These are phyloP conservation scores for Digitonthophagus gazella DNA, from an alignment of 2,888 invertebrate species.

Conservation along the genomic window DNA sequence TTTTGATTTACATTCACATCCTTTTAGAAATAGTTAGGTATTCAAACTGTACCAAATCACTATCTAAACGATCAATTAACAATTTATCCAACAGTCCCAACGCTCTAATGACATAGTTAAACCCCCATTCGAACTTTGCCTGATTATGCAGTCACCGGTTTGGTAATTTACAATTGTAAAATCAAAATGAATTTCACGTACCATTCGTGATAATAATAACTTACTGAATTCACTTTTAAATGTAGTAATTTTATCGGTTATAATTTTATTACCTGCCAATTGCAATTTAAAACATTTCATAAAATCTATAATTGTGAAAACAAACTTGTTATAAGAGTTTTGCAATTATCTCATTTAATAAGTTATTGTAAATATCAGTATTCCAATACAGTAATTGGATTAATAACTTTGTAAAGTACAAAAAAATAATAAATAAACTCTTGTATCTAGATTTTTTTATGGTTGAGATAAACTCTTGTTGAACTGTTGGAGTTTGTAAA, in stretches of 20 bases:
- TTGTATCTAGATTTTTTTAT: no score
- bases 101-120: neutral
- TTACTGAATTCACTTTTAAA: neutral
- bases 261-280: neutral
- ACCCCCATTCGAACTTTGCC: neutral
- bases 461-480: neutral
- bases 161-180: neutral
- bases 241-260: neutral
- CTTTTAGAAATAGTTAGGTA: no score
- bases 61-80: no score
- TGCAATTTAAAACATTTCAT: neutral
- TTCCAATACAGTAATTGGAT: no score
- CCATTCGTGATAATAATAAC: neutral
- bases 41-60: no score
- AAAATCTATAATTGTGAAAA: no score
- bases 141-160: neutral
- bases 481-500: neutral
- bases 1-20: no score
- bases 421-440: no score
- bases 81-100: neutral
- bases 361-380: no score
- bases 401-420: no score
- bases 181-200: neutral
- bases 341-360: no score
- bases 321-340: no score